phyloP scores from a whole-genome alignment of 2,888 invertebrate species.

The Odontocerum albicorne region DNA sequence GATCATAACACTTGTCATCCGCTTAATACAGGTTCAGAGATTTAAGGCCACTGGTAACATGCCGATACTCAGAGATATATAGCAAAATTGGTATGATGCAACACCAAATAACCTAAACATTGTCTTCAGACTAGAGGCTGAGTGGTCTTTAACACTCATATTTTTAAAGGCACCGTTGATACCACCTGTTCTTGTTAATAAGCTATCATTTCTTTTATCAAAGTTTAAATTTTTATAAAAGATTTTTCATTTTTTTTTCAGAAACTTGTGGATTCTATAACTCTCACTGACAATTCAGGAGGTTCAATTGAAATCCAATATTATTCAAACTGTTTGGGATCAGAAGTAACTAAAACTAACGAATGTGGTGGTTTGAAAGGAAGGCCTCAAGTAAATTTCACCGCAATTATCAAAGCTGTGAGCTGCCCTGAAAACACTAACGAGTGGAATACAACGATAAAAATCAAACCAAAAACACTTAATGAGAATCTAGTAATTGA shows the following conservation, averaged over 20 bases:
- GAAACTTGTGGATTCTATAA: conserved; percentile 53
- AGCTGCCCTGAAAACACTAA: conserved; percentile 59
- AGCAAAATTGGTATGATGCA: no score
- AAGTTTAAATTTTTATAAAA: no score
- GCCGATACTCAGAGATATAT: no score
- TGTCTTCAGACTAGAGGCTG: no score
- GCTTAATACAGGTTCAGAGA: no score
- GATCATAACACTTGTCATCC: no score
- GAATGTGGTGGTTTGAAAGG: conserved; percentile 62
- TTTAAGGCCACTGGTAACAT: no score
- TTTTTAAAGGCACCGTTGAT: no score
- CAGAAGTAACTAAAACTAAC: conserved; percentile 49
- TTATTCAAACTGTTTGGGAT: conserved; percentile 49
- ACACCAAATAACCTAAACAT: no score
- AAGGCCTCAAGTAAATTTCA: conserved; percentile 60
- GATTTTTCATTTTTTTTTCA: conserved; percentile 41
- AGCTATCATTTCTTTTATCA: no score
- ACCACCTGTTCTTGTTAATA: no score
- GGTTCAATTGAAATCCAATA: conserved; percentile 60
- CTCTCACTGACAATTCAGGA: conserved; percentile 47
- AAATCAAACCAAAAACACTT: conserved; percentile 71
- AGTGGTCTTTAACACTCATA: no score
- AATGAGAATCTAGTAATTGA: conserved; percentile 69
- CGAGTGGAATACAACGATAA: conserved; percentile 55
- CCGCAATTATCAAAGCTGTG: conserved; percentile 56